Base-by-base conservation (phyloP, 2,888 invertebrate species). In the Callimorpha dominula region DNA sequence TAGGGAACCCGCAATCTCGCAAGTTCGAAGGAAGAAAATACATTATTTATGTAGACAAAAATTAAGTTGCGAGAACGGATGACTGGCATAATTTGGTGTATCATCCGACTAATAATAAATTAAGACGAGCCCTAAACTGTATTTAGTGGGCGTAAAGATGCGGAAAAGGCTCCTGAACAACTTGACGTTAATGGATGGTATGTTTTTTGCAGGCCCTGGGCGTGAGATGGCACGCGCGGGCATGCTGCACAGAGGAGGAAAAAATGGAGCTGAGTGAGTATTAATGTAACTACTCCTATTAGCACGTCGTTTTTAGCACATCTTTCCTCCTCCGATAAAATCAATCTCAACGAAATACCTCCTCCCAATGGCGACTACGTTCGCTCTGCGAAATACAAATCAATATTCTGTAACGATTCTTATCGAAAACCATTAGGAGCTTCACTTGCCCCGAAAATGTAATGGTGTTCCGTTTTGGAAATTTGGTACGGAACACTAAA, bases 221-320 rank as follows among this genome's bases (percentile, higher is more conserved):
- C 96, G 96, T 96, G 96, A 96, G 96, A 97, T 97, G 97, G 97
- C 97, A 95, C 97, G 97, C 95, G 97, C 97, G 96, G 97, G 97
- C 91, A 97, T 97, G 96, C 96, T 97, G 96, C 97, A 97, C 96
- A 97, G 97, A 96, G 96, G 96, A 91, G 96, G 97, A 94, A 97
- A 97, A 96, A 97, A 97, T 95, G 97, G 97, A 95, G 96, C 97
- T 90, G 97, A 97, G 97, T 97, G 94, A 97, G 97, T 97, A 91
- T 79, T 83, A 72, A 70, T 71, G 75, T 80, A 15, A 80, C 78
- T 82, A 78, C 65, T 72, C n/a, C 54, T 77, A 68, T 77, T 75
- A 65, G 62, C 70, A 69, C 64, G 60, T 74, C 64, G 62, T 71
- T 78, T 70, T 65, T 63, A 64, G 57, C 50, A 42, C 49, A 17